These are phyloP conservation scores for Passerculus sandwichensis DNA, from an alignment of 2,797 vertebrate genomes.

Conservation along the genomic window DNA sequence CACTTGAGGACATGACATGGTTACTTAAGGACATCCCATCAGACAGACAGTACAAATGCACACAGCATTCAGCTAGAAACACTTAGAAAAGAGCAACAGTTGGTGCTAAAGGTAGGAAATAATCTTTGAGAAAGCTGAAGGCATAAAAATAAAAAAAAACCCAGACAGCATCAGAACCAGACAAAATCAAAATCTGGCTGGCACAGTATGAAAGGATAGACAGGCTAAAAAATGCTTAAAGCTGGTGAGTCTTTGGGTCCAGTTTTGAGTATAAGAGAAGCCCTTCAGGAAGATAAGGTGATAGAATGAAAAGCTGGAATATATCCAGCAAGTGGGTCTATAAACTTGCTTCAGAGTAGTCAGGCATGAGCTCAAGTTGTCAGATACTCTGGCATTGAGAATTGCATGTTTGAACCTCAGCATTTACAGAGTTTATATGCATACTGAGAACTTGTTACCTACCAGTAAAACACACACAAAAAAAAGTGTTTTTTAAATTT, in stretches of 20 bases:
- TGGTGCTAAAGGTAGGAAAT: background rate
- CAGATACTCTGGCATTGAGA: background rate
- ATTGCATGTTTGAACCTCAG: background rate
- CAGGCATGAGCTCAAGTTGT: background rate
- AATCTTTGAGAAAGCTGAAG: background rate
- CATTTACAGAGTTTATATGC: background rate
- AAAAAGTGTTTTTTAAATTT: accelerated
- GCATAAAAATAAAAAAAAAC: accelerated
- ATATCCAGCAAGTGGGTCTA: accelerated
- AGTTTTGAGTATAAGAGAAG: background rate
- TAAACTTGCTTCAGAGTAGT: background rate
- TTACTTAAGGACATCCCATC: background rate
- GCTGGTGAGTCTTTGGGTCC: background rate
- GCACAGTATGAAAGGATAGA: background rate
- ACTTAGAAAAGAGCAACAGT: background rate
- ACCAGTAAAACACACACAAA: background rate
- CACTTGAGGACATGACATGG: background rate
- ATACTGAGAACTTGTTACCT: background rate
- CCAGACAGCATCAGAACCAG: background rate
- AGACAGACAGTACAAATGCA: background rate
- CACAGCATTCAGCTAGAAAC: background rate
- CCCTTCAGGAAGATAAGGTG: background rate
- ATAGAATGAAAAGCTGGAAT: background rate
- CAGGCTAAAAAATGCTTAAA: background rate
- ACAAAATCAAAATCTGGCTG: background rate